Evolutionary conservation across 2,888 invertebrate genomes (phyloP).

Genomic region (Nysson spinosus): DNA sequence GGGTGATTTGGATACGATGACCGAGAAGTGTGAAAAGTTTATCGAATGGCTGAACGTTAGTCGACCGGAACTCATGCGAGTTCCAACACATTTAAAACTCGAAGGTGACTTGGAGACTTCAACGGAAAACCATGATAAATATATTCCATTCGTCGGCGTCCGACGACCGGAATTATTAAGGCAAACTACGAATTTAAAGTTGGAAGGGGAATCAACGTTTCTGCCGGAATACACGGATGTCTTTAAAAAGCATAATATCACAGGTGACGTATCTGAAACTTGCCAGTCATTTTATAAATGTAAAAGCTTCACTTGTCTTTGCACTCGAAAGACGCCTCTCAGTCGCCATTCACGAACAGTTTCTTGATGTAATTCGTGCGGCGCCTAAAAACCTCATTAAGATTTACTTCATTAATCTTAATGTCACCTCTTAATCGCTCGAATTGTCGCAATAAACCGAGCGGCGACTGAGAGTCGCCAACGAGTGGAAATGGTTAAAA

Average conservation of each 20-base stretch:
- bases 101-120: conserved; percentile 78
- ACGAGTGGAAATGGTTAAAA: too few species aligned
- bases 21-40: conserved; percentile 78
- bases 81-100: conserved; percentile 77
- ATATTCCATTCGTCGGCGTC: conserved; percentile 76
- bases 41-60: conserved; percentile 71
- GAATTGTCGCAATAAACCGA: too few species aligned
- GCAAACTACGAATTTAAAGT: conserved; percentile 77
- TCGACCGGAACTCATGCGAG: conserved; percentile 76
- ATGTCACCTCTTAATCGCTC: too few species aligned
- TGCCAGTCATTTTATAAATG: too few species aligned
- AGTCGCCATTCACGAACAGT: too few species aligned
- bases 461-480: too few species aligned
- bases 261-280: conserved; percentile 52
- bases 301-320: too few species aligned
- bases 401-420: too few species aligned
- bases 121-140: conserved; percentile 77
- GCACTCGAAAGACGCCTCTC: too few species aligned
- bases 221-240: conserved; percentile 77
- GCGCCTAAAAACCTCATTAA: too few species aligned
- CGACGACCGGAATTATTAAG: conserved; percentile 75
- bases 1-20: conserved; percentile 78
- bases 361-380: too few species aligned
- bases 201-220: conserved; percentile 78
- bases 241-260: conserved; percentile 66